These are phyloP conservation scores for Drosophila lowei DNA, from an alignment of 1,140 invertebrate genomes.

Conservation along the genomic window DNA sequence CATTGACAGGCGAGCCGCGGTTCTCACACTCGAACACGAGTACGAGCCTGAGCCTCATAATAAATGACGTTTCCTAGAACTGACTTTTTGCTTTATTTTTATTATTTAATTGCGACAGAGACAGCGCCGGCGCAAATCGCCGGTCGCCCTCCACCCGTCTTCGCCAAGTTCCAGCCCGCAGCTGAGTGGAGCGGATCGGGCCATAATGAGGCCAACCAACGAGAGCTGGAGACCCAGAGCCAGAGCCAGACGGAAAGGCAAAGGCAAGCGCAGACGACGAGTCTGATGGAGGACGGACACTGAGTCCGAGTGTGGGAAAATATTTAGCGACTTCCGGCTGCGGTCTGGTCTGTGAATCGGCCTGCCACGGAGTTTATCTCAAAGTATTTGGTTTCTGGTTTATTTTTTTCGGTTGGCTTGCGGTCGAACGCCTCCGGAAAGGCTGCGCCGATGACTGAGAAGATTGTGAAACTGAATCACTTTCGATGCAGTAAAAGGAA, in stretches of 20 bases:
- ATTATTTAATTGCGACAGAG: constrained; percentile 79
- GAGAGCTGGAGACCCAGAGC: constrained; percentile 11
- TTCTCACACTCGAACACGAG: constrained; percentile 66
- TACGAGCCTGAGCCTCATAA: constrained; percentile 49
- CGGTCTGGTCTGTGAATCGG: constrained; percentile 50
- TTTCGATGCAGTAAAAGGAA: neutral
- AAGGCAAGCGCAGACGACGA: too few species aligned
- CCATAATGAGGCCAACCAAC: constrained; percentile 71
- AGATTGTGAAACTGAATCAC: constrained; percentile 12
- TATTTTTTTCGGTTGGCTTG: constrained; percentile 27
- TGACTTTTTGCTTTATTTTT: constrained; percentile 68
- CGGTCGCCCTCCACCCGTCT: neutral
- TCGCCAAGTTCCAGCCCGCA: neutral
- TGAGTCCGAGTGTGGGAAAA: constrained; percentile 69
- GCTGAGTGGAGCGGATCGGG: constrained; percentile 16
- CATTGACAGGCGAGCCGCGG: constrained; percentile 71
- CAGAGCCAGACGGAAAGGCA: constrained; percentile 14
- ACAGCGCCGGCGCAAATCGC: constrained; percentile 67
- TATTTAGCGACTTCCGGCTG: constrained; percentile 76
- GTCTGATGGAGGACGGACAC: constrained; percentile 3
- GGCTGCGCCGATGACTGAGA: constrained; percentile 39
- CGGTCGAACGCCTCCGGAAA: constrained; percentile 46
- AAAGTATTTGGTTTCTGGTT: constrained; percentile 31
- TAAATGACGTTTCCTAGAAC: constrained; percentile 80
- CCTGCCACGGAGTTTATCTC: constrained; percentile 45